A percentile compares a stretch with the other conserved stretches of the same genome.
phyloP scores from a whole-genome alignment of 2,888 invertebrate species.

The Diarsia rubi region DNA sequence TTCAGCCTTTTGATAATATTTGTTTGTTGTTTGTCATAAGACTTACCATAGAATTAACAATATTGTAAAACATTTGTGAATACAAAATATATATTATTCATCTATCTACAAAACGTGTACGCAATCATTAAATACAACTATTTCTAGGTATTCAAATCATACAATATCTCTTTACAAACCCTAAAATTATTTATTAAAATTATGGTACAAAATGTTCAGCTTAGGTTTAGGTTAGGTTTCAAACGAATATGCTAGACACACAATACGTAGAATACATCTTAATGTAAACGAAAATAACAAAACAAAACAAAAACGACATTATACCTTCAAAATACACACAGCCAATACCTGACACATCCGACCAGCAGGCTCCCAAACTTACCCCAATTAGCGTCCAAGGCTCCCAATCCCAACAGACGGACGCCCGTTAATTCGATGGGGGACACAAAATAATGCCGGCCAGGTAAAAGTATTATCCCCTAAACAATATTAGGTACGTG shows the following conservation, averaged over 20 bases:
- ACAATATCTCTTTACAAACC: no score
- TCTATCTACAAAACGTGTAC: no score
- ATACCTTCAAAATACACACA: slow-evolving; percentile 4
- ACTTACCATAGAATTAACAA: no score
- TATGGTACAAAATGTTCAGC: no score
- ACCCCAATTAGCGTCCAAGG: slow-evolving; percentile 44
- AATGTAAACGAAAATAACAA: background rate
- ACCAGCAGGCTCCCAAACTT: slow-evolving; percentile 38
- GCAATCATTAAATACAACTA: no score
- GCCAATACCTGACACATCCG: slow-evolving; percentile 16
- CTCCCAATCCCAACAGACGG: slow-evolving; percentile 62
- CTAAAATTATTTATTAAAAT: no score
- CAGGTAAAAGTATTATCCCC: slow-evolving; percentile 85
- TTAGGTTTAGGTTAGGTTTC: no score
- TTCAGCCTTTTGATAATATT: no score
- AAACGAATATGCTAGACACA: background rate
- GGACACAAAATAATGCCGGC: slow-evolving; percentile 82
- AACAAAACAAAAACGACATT: background rate
- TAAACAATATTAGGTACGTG: slow-evolving; percentile 86
- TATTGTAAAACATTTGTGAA: no score
- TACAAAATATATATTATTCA: no score
- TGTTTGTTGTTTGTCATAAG: no score
- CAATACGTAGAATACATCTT: background rate
- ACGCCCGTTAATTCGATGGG: slow-evolving; percentile 79
- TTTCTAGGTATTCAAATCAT: background rate